Evolutionary conservation across 2,113 vertebrate species (phyloP).

Genomic region (Australoheros scitulus): DNA sequence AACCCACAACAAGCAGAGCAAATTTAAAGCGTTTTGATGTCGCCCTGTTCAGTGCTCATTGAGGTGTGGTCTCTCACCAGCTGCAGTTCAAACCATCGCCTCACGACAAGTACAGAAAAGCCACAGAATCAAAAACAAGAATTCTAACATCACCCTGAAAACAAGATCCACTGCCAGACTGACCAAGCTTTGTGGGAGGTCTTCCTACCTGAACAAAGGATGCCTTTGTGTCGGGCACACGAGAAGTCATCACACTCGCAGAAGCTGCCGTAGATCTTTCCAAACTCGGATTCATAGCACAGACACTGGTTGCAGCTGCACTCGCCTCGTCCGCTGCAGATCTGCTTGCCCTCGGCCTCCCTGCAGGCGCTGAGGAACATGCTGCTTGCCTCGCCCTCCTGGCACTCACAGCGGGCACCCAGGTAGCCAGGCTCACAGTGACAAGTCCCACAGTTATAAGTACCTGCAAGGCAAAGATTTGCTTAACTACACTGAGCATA

Average conservation of each 20-base stretch:
- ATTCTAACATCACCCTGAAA: background rate
- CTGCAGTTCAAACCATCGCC: background rate
- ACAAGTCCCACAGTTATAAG: conserved; percentile 88
- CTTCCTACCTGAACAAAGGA: conserved; percentile 94
- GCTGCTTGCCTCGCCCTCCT: conserved; percentile 85
- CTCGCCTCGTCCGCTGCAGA: conserved; percentile 93
- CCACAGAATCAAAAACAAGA: background rate
- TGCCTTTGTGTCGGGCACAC: conserved; percentile 92
- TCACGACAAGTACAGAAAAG: background rate
- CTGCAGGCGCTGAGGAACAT: conserved; percentile 84
- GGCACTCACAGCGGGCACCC: conserved; percentile 91
- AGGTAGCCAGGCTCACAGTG: conserved; percentile 87
- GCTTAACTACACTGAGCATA: background rate
- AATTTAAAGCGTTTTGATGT: conserved; percentile 6
- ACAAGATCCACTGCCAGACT: background rate
- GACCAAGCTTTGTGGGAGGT: too few relatives aligned
- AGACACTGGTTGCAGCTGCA: conserved; percentile 97
- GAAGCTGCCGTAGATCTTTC: conserved; percentile 94
- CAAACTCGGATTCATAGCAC: conserved; percentile 95
- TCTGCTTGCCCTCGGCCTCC: conserved; percentile 89
- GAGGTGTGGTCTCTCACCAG: background rate
- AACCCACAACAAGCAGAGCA: background rate
- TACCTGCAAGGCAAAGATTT: conserved; percentile 45
- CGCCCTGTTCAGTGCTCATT: background rate
- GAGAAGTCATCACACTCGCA: conserved; percentile 98